Evolutionary conservation across 2,113 vertebrate species (phyloP), one percentile per base, ranked within the genome.

Genomic region (Siphamia tubifer): DNA sequence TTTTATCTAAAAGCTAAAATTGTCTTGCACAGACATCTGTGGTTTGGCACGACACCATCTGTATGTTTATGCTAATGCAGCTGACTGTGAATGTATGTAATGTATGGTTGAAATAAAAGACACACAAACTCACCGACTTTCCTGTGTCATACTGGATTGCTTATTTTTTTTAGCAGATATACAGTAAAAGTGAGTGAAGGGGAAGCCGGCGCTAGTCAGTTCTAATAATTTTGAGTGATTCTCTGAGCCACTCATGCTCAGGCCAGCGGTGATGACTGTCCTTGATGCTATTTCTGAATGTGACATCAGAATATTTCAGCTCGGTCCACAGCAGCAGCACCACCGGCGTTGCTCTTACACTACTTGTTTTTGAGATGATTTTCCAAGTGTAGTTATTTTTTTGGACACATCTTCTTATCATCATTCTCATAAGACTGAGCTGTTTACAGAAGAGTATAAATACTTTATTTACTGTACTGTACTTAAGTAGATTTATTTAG

Each of bases 251-350:
- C 61, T 39, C 38, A 48, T 34, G 64, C 65, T 32, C 24, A 40
- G 70, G 61, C 68, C 61, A 72, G 42, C 15, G 24, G 75, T 79
- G 68, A 61, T 32, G 17, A 67, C 74, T 38, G 65, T 84, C 79
- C 70, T 70, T 72, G 39, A 64, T 79, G 47, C 57, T 68, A 70
- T 72, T 67, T 82, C 68, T 68, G 61, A 68, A 42, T 55, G n/a
- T 17, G 34, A 21, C 63, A 49, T 69, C 31, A 71, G 42, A 58
- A 67, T 55, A 40, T 23, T 19, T 62, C 12, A 1, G 17, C 17
- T 2, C 9, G 12, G 0, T 25, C 64, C 74, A 66, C n/a, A n/a
- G n/a, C n/a, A n/a, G n/a, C n/a, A 31, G 65, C 39, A 56, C 31
- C 27, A 11, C 38, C 38, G 45, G 35, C 56, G 8, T 30, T 19